These are phyloP conservation scores for Grammomys surdaster DNA, from an alignment of 2,113 vertebrate genomes.

Conservation along the genomic window DNA sequence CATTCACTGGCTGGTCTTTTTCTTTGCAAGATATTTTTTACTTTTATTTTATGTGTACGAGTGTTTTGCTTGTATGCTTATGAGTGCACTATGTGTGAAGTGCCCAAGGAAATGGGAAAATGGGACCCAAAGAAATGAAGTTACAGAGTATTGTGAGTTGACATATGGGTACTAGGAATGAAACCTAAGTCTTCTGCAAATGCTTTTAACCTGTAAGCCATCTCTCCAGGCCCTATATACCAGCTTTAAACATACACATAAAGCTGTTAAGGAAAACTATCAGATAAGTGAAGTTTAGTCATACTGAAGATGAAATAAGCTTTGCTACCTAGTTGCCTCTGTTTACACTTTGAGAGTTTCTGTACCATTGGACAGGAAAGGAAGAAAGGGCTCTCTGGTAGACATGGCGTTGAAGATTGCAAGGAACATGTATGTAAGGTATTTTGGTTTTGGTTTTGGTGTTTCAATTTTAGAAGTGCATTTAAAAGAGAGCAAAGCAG, in stretches of 20 bases:
- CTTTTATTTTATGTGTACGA: background rate
- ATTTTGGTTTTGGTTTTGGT: background rate
- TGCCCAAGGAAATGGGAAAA: background rate
- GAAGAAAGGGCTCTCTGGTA: background rate
- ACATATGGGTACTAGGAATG: background rate
- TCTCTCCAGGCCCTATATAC: no score
- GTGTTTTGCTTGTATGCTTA: background rate
- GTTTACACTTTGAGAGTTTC: background rate
- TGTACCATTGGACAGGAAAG: no score
- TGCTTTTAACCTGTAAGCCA: background rate
- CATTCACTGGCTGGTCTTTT: background rate
- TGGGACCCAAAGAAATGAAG: no score
- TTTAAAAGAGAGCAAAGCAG: slow-evolving; percentile 13
- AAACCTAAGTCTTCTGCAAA: background rate
- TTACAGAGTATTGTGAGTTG: background rate
- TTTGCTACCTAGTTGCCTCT: background rate
- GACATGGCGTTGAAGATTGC: background rate
- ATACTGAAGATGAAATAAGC: background rate
- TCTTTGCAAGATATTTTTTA: background rate
- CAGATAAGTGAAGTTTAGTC: background rate
- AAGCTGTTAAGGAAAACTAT: slow-evolving; percentile 10
- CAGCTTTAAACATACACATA: background rate
- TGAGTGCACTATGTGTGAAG: background rate
- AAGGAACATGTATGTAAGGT: background rate
- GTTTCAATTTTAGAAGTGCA: background rate